A percentile compares a stretch with the other conserved stretches of the same genome.
Conservation (phyloP, 2,797 vertebrate genomes). For the Synanceia verrucosa region DNA sequence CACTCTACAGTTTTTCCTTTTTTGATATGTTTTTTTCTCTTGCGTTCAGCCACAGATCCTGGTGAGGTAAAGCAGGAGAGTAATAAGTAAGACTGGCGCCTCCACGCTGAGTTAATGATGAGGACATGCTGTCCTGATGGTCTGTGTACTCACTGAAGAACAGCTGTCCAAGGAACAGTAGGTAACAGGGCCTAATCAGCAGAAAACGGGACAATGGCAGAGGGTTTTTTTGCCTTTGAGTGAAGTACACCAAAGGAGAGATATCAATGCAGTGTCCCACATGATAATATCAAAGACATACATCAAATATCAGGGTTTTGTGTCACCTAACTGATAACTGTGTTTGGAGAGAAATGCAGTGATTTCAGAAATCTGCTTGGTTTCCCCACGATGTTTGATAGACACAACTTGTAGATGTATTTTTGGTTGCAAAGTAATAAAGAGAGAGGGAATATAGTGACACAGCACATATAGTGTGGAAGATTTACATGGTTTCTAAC, state of each 20-base stretch:
- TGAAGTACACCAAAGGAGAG: constrained; percentile 28
- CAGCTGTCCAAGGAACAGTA: constrained; percentile 56
- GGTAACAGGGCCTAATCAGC: constrained; percentile 57
- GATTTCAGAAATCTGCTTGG: background rate
- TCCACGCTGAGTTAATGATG: constrained; percentile 64
- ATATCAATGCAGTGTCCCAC: constrained; percentile 11
- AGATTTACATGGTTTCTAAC: background rate
- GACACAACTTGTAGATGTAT: background rate
- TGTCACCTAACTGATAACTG: constrained; percentile 18
- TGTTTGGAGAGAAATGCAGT: constrained; percentile 10
- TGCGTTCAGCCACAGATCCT: constrained; percentile 5
- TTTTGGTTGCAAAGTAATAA: background rate
- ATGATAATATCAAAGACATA: constrained; percentile 23
- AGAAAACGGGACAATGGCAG: constrained; percentile 48
- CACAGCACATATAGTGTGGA: background rate
- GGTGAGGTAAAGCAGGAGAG: constrained; percentile 30
- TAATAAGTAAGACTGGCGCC: constrained; percentile 55
- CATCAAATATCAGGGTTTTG: constrained; percentile 35
- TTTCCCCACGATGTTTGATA: constrained; percentile 4
- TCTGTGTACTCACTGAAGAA: constrained; percentile 45
- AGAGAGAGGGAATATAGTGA: background rate
- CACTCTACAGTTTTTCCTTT: background rate
- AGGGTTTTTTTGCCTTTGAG: constrained; percentile 44
- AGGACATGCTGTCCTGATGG: constrained; percentile 50
- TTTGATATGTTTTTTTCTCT: background rate